Percentiles rank a stretch among this genome's conserved stretches.
Conservation (phyloP, 1,140 invertebrate genomes). For the Cataglyphis hispanica region DNA sequence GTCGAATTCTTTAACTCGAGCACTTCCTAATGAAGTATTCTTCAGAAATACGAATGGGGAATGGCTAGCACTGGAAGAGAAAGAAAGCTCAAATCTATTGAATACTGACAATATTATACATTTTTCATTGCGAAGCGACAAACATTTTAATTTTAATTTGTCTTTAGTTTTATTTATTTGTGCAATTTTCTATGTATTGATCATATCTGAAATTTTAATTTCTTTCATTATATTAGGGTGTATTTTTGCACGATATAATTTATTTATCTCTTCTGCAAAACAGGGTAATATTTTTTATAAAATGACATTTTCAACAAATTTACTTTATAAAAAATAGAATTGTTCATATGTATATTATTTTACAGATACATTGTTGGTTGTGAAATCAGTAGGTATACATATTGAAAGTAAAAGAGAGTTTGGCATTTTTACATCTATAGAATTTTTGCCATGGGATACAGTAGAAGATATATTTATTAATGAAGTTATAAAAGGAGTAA, state of each 20-base stretch:
- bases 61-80: constrained; percentile 66
- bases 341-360: constrained; percentile 19
- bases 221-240: constrained; percentile 29
- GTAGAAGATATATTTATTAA: constrained; percentile 88
- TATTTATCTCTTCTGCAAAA: constrained; percentile 62
- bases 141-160: constrained; percentile 37
- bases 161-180: constrained; percentile 60
- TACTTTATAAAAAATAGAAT: not conserved
- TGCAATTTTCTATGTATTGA: constrained; percentile 48
- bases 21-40: constrained; percentile 34
- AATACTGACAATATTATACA: constrained; percentile 69
- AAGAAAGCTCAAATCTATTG: constrained; percentile 28
- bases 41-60: constrained; percentile 72
- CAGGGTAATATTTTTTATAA: constrained; percentile 57
- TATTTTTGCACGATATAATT: constrained; percentile 58
- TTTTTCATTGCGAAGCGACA: constrained; percentile 66
- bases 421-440: constrained; percentile 79
- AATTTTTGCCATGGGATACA: constrained; percentile 86
- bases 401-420: constrained; percentile 82
- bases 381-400: constrained; percentile 87
- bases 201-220: constrained; percentile 37
- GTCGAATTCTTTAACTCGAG: constrained; percentile 49
- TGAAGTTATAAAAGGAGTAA: constrained; percentile 88
- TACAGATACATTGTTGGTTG: constrained; percentile 86
- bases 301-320: not conserved